Conservation (phyloP, 2,888 invertebrate species). For the Drosophila kuntzei region DNA sequence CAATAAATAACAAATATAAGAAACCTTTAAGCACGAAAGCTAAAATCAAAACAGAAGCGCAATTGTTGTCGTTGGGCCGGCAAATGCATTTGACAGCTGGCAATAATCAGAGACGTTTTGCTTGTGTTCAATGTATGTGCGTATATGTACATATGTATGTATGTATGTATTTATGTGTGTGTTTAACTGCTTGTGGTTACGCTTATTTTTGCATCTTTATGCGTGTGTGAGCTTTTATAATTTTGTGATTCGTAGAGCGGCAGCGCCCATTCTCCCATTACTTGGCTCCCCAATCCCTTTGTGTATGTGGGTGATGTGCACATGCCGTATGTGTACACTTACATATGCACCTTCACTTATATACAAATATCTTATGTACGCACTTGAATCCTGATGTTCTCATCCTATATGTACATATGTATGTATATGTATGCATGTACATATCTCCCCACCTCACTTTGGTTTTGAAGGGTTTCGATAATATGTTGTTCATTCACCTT, state of each 20-base stretch:
- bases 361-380: slow-evolving; percentile 38
- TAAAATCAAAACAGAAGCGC: slow-evolving; percentile 48
- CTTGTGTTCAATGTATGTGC: background rate
- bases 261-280: background rate
- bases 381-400: slow-evolving; percentile 35
- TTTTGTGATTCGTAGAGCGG: slow-evolving; percentile 41
- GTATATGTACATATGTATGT: background rate
- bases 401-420: slow-evolving; percentile 11
- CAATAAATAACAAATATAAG: slow-evolving; percentile 8
- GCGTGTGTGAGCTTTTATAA: slow-evolving; percentile 28
- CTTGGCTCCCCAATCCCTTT: background rate
- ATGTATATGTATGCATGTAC: slow-evolving; percentile 5
- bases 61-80: slow-evolving; percentile 37
- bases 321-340: slow-evolving; percentile 8
- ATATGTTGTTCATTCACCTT: slow-evolving; percentile 78
- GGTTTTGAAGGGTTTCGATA: slow-evolving; percentile 65
- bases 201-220: slow-evolving; percentile 51
- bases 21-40: slow-evolving; percentile 23
- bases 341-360: slow-evolving; percentile 24
- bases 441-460: slow-evolving; percentile 20
- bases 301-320: slow-evolving; percentile 10
- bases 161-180: slow-evolving; percentile 16
- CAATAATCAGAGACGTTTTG: slow-evolving; percentile 23
- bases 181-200: slow-evolving; percentile 28
- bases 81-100: slow-evolving; percentile 51